Base-by-base conservation (phyloP, 2,888 invertebrate species). In the Exephanes ischioxanthus region DNA sequence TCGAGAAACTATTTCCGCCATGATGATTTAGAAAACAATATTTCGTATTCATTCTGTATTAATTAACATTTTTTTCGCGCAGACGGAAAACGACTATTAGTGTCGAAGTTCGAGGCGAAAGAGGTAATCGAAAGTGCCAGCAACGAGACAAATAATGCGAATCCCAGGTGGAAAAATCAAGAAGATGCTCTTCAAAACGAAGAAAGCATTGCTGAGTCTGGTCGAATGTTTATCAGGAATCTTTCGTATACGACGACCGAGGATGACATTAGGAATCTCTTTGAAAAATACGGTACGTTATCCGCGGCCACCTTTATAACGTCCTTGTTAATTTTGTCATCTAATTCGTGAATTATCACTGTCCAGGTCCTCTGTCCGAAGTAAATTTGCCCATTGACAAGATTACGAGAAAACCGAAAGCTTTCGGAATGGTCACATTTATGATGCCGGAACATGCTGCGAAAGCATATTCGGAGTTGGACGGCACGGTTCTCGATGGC, bases 361-460 rank as follows among this genome's bases (percentile, higher is more conserved):
- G 58, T 68, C 11, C 33, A 97, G 98, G 99, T 75, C 97, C 97
- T 0, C 90, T 99, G 53, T 95, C 97, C 0, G 99, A 99, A 94
- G 95, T 99, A 0, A 97, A 97, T 94, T 95, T 99, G 92, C 99
- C 99, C 0, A 96, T 99, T 79, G 99, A 99, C 93, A 95, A 95
- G 77, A 92, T 96, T 1, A 97, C 97, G 0, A 96, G 98, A 55
- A 97, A 97, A 93, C 95, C 97, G 16, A 99, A 99, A 94, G 99
- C 99, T 0, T 99, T 98, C 94, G 99, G 98, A 0, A 97, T 97
- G 0, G 95, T 99, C 0, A 98, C 98, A 0, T 99, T 96, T 93
- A 95, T 99, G 92, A 97, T 99, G 95, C 99, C 99, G 0, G 99
- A 99, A 93, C 97, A 99, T 94, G 99, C 99, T 0, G 96, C 97